These are phyloP conservation scores for Cheirogaleus major DNA, from an alignment of 2,797 vertebrate species.

Conservation along the genomic window DNA sequence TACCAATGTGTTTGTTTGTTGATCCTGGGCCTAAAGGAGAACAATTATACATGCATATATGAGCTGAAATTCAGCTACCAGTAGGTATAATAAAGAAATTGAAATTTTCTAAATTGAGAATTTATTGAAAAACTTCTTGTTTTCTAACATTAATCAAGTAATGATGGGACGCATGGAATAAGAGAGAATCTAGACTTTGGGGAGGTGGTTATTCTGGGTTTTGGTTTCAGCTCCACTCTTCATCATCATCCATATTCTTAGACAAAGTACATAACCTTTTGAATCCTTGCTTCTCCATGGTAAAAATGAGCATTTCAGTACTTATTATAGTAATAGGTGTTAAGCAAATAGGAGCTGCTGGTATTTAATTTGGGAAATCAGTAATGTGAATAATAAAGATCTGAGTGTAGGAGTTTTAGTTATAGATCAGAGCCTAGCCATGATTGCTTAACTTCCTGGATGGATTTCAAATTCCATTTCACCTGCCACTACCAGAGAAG, in stretches of 20 bases:
- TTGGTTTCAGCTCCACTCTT: not conserved
- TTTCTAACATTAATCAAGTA: not conserved
- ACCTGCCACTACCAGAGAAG: not conserved
- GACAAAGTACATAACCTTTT: not conserved
- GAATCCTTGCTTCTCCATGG: not conserved
- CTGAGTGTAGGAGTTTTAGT: not conserved
- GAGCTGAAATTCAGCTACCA: not conserved
- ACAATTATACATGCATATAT: not conserved
- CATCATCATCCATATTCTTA: not conserved
- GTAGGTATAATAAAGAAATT: not conserved
- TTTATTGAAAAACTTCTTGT: constrained; percentile 23
- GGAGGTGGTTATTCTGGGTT: not conserved
- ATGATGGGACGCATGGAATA: not conserved
- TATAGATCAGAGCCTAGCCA: not conserved
- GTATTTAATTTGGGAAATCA: constrained; percentile 23
- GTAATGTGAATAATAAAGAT: constrained; percentile 20
- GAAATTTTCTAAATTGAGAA: constrained; percentile 21
- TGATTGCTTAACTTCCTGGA: constrained; percentile 1
- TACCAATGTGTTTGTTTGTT: not conserved
- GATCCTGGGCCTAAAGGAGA: not conserved
- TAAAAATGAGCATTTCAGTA: not conserved
- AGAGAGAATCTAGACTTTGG: not conserved
- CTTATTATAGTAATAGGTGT: not conserved
- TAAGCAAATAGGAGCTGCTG: not conserved
- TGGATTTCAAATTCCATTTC: constrained; percentile 8